phyloP scores from a whole-genome alignment of 2,113 vertebrate genomes.

The Ameiurus melas region DNA sequence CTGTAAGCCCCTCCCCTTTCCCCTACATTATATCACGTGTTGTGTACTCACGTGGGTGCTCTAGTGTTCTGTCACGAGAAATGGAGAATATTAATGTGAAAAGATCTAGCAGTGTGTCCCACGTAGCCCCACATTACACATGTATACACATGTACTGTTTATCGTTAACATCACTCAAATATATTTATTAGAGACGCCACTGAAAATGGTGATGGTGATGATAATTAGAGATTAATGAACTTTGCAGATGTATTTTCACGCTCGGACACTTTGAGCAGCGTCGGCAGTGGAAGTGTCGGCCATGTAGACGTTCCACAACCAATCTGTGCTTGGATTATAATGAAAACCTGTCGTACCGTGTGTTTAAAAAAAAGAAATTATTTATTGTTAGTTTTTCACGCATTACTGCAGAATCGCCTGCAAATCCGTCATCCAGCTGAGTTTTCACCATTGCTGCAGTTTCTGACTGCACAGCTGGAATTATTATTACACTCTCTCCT shows the following conservation, averaged over 20 bases:
- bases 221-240: neutral
- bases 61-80: neutral
- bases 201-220: neutral
- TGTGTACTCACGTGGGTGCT: neutral
- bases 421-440: neutral
- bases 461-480: neutral
- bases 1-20: neutral
- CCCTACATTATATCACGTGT: neutral
- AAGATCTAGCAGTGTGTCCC: neutral
- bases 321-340: neutral
- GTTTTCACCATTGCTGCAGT: neutral
- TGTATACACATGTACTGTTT: neutral
- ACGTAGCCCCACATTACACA: neutral
- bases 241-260: neutral
- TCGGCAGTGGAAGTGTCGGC: neutral
- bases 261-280: neutral
- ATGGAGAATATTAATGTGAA: neutral
- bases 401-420: neutral
- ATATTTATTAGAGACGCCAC: neutral
- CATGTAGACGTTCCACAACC: neutral
- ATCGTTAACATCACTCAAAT: neutral
- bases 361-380: no score
- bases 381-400: neutral
- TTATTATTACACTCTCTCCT: neutral
- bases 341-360: neutral